Percentiles rank a stretch among this genome's conserved stretches.
These are phyloP conservation scores for Campylomormyrus tamandua DNA, from an alignment of 2,113 vertebrate genomes.

Conservation along the genomic window DNA sequence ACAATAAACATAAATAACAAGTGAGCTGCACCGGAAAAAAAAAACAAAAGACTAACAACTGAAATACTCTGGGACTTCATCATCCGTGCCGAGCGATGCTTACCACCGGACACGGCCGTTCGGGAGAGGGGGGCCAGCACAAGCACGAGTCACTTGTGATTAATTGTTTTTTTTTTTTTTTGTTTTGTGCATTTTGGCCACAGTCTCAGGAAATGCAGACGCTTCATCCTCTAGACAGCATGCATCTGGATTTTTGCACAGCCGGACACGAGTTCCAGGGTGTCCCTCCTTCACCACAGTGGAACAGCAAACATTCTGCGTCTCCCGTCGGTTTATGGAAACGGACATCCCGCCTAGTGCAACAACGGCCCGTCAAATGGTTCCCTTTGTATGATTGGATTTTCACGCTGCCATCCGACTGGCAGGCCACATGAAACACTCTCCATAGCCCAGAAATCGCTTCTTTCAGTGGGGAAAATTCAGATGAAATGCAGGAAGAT, in stretches of 20 bases:
- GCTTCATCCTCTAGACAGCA: slow-evolving; percentile 27
- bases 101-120: slow-evolving; percentile 45
- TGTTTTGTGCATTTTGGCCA: slow-evolving; percentile 20
- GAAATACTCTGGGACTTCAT: slow-evolving; percentile 39
- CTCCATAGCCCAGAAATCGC: background rate
- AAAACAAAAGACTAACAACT: slow-evolving; percentile 38
- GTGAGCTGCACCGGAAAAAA: slow-evolving; percentile 22
- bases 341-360: background rate
- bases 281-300: slow-evolving; percentile 6
- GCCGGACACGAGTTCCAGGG: slow-evolving; percentile 10
- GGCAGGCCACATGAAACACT: background rate
- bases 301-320: slow-evolving; percentile 13
- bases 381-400: background rate
- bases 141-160: slow-evolving; percentile 33
- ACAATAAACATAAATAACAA: slow-evolving; percentile 35
- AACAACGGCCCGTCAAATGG: background rate
- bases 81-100: slow-evolving; percentile 31
- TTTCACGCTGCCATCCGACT: background rate
- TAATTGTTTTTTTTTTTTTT: slow-evolving; percentile 4
- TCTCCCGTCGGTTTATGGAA: background rate
- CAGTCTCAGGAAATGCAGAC: slow-evolving; percentile 35
- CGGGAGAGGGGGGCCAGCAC: slow-evolving; percentile 25
- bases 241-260: slow-evolving; percentile 32
- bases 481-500: background rate
- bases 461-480: background rate